Percentiles rank a stretch among this genome's conserved stretches.
Conservation (phyloP, 2,888 invertebrate species). For the Drosophila meridionalis region DNA sequence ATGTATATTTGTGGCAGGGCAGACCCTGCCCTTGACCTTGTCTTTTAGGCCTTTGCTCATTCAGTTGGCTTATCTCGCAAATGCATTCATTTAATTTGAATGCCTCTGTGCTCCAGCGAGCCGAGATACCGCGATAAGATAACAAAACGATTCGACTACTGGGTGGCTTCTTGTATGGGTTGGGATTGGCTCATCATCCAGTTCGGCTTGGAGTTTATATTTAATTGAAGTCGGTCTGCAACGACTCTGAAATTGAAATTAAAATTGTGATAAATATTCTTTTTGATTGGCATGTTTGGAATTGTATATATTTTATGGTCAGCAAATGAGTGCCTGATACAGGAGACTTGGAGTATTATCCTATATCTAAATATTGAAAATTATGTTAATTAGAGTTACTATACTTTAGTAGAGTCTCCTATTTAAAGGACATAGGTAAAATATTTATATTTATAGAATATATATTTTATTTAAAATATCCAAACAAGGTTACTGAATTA, state of each 20-base stretch:
- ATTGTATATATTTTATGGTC: neutral
- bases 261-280: neutral
- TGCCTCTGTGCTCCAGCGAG: slow-evolving; percentile 33
- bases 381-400: too few species aligned
- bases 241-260: neutral
- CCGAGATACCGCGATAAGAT: slow-evolving; percentile 68
- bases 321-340: neutral
- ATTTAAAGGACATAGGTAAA: too few species aligned
- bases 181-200: slow-evolving; percentile 23
- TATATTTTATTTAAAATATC: too few species aligned
- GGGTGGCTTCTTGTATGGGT: slow-evolving; percentile 37
- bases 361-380: too few species aligned
- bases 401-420: too few species aligned
- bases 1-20: neutral
- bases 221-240: slow-evolving; percentile 1
- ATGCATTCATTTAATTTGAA: slow-evolving; percentile 50
- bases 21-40: slow-evolving; percentile 35
- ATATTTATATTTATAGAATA: too few species aligned
- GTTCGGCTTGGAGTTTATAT: neutral
- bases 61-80: slow-evolving; percentile 50
- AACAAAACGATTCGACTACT: slow-evolving; percentile 32
- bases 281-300: neutral
- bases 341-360: neutral
- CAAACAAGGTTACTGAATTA: too few species aligned
- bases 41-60: slow-evolving; percentile 8